Conservation (phyloP, 30 jellyfish, hydroid and myxozoan genomes). For the Hydractinia echinata region DNA sequence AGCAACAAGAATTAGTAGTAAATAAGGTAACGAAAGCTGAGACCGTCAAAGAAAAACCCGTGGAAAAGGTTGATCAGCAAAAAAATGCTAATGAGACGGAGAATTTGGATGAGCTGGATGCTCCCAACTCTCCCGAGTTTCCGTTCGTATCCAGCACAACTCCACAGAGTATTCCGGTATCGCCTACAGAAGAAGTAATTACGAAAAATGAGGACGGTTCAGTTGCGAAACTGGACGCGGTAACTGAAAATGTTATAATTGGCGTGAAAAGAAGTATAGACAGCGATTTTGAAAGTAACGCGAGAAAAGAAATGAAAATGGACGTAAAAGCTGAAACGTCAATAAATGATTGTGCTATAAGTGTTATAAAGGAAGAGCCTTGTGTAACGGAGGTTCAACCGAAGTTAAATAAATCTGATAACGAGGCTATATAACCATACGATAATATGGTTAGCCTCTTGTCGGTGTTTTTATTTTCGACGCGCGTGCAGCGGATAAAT, state of each 20-base stretch:
- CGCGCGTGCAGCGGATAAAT: no score
- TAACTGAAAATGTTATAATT: no score
- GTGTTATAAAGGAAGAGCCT: not conserved
- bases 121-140: slow-evolving; percentile 24
- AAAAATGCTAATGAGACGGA: not conserved
- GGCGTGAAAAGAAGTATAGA: no score
- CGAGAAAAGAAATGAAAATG: no score
- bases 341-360: no score
- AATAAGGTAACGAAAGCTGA: not conserved
- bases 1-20: not conserved
- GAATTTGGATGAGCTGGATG: not conserved
- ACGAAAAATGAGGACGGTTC: no score
- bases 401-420: slow-evolving; percentile 4
- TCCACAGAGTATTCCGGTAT: not conserved
- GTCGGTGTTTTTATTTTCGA: slow-evolving; percentile 14
- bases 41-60: not conserved
- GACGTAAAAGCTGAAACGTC: no score
- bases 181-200: no score
- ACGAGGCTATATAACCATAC: slow-evolving; percentile 13
- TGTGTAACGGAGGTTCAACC: not conserved
- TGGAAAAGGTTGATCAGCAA: not conserved
- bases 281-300: no score
- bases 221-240: no score
- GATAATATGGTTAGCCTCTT: slow-evolving; percentile 11
- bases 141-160: slow-evolving; percentile 5